Percentiles rank a stretch among this genome's conserved stretches.
Conservation (phyloP, 92 coral and sea anemone genomes). For the Metridium senile region DNA sequence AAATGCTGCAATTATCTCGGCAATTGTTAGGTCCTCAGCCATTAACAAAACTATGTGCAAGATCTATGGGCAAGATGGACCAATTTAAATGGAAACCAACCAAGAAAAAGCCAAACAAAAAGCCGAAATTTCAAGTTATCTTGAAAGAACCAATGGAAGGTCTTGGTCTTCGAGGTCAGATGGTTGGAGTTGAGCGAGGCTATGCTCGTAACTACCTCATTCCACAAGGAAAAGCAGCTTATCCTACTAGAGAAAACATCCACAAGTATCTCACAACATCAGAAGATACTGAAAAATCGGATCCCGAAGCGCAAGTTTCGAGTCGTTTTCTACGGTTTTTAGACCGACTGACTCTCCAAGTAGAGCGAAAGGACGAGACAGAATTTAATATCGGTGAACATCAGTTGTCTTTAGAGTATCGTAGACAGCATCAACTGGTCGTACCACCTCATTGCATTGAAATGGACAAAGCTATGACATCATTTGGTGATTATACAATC, state of each 20-base stretch:
- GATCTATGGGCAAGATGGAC: conserved; percentile 89
- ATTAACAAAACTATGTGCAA: conserved; percentile 44
- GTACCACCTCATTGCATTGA: conserved; percentile 86
- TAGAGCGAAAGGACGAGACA: conserved; percentile 66
- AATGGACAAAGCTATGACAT: conserved; percentile 65
- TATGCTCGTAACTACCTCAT: conserved; percentile 83
- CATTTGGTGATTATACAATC: conserved; percentile 76
- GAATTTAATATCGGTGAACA: conserved; percentile 71
- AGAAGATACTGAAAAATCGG: conserved; percentile 45
- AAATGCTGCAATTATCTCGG: conserved; percentile 63
- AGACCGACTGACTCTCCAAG: conserved; percentile 59
- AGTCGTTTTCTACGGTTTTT: conserved; percentile 70
- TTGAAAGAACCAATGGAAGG: conserved; percentile 74
- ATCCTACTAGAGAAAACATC: conserved; percentile 90
- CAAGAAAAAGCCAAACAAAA: conserved; percentile 84
- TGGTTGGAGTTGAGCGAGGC: conserved; percentile 89
- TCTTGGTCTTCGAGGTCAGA: conserved; percentile 83
- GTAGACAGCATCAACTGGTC: conserved; percentile 71
- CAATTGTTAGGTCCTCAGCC: conserved; percentile 50
- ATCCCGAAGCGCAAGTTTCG: conserved; percentile 64
- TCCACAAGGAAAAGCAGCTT: conserved; percentile 84
- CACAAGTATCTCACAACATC: conserved; percentile 60
- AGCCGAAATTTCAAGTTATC: conserved; percentile 75
- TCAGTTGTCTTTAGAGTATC: conserved; percentile 80
- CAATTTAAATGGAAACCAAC: conserved; percentile 81